Evolutionary conservation across 2,888 invertebrate genomes (phyloP), one percentile per base, ranked within the genome.

Genomic region (Biston stratarius): DNA sequence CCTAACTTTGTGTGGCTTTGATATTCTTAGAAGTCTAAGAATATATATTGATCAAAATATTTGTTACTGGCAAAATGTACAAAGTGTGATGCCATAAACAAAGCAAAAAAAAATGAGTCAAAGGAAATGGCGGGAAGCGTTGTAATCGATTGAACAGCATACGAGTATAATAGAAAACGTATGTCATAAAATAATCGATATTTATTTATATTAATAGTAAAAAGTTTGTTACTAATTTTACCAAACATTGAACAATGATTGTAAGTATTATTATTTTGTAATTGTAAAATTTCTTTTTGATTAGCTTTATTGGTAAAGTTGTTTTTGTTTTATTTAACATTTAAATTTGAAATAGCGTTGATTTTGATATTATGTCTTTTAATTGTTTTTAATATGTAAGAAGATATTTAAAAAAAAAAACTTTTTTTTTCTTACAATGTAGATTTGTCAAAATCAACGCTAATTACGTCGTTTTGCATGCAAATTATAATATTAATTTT

Each of bases 241-340:
- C 48, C 40, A 47, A 64, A 58, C 36, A 36, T 59, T 58, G 45
- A 67, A 67, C 63, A 63, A 62, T 49, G 61, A 56, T 49, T 61
- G 34, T 58, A 42, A 63, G 59, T 67, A 63, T 63, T 59, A 59
- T 59, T 60, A 48, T 1, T 47, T 57, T 51, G 38, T 47, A 48
- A 36, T 40, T 56, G 11, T 62, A 45, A 12, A 51, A 40, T 63
- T 5, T 47, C n/a, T 49, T 62, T 53, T 66, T 59, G 53, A 58
- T 67, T 52, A 51, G 63, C 48, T 67, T 67, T 67, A 60, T 51
- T n/a, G n/a, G 44, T 62, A 65, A 65, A 65, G 58, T 64, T 58
- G 47, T 49, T 6, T 67, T 61, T 67, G 15, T 49, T 53, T 8
- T 48, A 49, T 47, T 53, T 12, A 12, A 8, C 7, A 40, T 59